Conservation (phyloP, 2,888 invertebrate species). For the Dicranocentrus wangi region DNA sequence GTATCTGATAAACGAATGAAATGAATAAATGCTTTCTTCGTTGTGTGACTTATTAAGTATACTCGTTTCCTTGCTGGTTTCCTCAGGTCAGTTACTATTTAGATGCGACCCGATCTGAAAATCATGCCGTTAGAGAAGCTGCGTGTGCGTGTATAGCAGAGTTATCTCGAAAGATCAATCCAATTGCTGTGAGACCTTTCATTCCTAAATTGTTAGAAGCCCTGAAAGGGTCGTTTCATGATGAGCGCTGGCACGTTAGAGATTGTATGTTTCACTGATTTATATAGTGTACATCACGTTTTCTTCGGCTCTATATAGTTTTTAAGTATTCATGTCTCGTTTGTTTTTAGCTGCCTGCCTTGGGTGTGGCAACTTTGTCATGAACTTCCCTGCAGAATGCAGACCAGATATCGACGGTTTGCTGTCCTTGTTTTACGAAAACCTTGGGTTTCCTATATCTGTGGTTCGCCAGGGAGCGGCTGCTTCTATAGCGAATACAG, state of each 20-base stretch:
- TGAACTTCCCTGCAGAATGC: slow-evolving; percentile 77
- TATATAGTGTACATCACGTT: too few species aligned
- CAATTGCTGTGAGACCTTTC: slow-evolving; percentile 75
- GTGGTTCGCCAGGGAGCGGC: slow-evolving; percentile 79
- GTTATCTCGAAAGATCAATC: slow-evolving; percentile 76
- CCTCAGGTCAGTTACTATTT: slow-evolving; percentile 76
- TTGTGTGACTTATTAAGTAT: background rate
- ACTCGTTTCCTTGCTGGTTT: background rate
- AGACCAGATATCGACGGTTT: slow-evolving; percentile 75
- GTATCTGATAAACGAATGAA: too few species aligned
- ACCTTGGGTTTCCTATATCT: slow-evolving; percentile 77
- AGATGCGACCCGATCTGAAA: slow-evolving; percentile 76
- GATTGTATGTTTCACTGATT: slow-evolving; percentile 75
- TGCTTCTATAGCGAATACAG: slow-evolving; percentile 76
- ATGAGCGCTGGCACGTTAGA: slow-evolving; percentile 79
- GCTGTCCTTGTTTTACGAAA: slow-evolving; percentile 76
- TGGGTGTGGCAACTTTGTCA: slow-evolving; percentile 77
- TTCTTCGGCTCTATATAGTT: too few species aligned
- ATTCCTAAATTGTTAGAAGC: slow-evolving; percentile 76
- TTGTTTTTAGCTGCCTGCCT: slow-evolving; percentile 77
- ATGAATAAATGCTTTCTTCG: background rate
- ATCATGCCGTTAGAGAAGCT: slow-evolving; percentile 78
- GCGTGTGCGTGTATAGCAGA: slow-evolving; percentile 79
- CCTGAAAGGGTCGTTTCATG: slow-evolving; percentile 77
- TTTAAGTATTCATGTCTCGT: background rate